These are phyloP conservation scores for Geodia barretti DNA, from an alignment of 37 sponge, comb jelly and placozoan genomes.

Conservation along the genomic window DNA sequence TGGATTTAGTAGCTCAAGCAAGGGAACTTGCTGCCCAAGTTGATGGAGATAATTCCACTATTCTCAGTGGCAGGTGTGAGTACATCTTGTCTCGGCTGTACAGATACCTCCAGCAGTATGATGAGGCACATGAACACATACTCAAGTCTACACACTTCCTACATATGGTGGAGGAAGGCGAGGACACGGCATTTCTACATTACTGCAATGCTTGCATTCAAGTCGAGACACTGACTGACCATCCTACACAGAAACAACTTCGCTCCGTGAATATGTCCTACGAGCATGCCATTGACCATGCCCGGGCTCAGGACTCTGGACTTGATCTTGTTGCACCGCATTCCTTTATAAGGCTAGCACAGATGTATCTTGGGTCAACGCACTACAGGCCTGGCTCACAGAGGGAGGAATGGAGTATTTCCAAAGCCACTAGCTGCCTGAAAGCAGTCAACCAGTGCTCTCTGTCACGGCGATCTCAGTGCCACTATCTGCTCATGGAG, in stretches of 20 bases:
- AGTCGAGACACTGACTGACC: not conserved
- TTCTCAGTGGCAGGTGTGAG: slow-evolving; percentile 8
- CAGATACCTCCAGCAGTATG: not conserved
- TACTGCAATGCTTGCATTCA: slow-evolving; percentile 16
- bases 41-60: slow-evolving; percentile 2
- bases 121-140: slow-evolving; percentile 11
- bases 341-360: slow-evolving; percentile 10
- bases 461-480: not conserved
- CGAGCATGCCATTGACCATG: not conserved
- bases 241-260: not conserved
- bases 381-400: not conserved
- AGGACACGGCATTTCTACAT: slow-evolving; percentile 3
- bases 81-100: not conserved
- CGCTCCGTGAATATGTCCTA: not conserved
- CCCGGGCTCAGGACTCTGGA: slow-evolving; percentile 17
- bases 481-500: not conserved
- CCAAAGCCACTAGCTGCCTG: not conserved
- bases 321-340: slow-evolving; percentile 13
- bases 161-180: not conserved
- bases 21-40: not conserved
- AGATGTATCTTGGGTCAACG: slow-evolving; percentile 11
- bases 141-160: not conserved
- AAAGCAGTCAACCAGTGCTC: not conserved
- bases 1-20: not conserved
- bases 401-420: not conserved